phyloP scores from a whole-genome alignment of 2,888 invertebrate species.

The Latheticus oryzae region DNA sequence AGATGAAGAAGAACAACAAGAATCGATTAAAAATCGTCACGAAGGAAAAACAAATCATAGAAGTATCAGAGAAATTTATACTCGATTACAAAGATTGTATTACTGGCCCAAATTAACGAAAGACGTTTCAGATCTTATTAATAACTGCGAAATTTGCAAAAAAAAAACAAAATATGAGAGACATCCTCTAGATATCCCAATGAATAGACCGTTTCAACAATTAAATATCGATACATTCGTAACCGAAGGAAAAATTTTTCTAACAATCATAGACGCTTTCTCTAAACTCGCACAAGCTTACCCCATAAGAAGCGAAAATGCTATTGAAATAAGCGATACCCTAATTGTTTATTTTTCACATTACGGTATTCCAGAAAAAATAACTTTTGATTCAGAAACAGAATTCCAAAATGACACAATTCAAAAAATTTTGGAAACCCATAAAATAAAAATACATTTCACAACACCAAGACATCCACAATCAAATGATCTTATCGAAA shows the following conservation, averaged over 20 bases:
- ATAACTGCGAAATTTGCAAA: conserved; percentile 17
- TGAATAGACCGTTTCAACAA: conserved; percentile 1
- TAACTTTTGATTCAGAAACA: conserved; percentile 1
- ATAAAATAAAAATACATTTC: conserved; percentile 1
- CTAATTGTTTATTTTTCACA: conserved; percentile 3
- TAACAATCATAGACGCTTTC: conserved; percentile 3
- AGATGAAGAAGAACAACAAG: not conserved
- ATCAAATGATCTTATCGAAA: conserved; percentile 1
- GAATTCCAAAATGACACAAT: conserved; percentile 2
- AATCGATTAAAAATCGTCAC: conserved; percentile 3
- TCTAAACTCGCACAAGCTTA: conserved; percentile 10
- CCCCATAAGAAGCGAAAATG: conserved; percentile 1
- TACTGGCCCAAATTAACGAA: conserved; percentile 5
- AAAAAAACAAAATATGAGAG: conserved; percentile 24
- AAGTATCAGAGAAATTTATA: conserved; percentile 2
- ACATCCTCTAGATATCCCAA: not conserved
- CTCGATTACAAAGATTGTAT: conserved; percentile 1
- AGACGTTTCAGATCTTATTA: not conserved
- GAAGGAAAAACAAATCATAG: conserved; percentile 5
- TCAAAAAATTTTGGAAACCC: conserved; percentile 3
- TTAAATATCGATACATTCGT: not conserved
- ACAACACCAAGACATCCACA: conserved; percentile 1
- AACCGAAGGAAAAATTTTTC: not conserved
- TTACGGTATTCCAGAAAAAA: conserved; percentile 2
- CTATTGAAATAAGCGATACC: conserved; percentile 3